Evolutionary conservation across 2,113 vertebrate genomes (phyloP), one percentile per base, ranked within the genome.

Genomic region (Peromyscus polionotus): DNA sequence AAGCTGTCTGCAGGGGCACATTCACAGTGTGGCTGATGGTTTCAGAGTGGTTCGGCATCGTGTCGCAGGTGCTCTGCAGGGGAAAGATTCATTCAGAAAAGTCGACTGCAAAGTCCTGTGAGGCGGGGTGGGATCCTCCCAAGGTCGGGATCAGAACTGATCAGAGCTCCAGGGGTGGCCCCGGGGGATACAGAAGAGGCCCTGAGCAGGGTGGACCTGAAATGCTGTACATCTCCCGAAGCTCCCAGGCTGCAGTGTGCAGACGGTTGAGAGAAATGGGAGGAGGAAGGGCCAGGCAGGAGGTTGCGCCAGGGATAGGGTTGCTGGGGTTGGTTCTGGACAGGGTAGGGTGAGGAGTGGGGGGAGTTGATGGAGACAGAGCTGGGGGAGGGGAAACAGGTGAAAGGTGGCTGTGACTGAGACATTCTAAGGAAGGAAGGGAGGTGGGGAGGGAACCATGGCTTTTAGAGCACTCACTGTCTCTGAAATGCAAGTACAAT

Each of bases 1-100:
- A 98, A 20, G 99, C 99, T 0, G 99, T 99, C 99, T 99, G 99
- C 98, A 99, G 98, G 39, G 99, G 99, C 97, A 99, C 99, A 0
- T 98, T 99, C 99, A 99, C 99, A 90, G 99, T 99, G 99, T 99
- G 99, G 99, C 99, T 99, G 99, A 99, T 99, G 98, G 99, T 99
- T 98, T 99, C 99, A 0, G 99, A 99, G 98, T 99, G 99, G 98
- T 99, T 99, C 68, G 99, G 99, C 98, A 99, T 98, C 1, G 99
- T 99, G 97, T 99, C 99, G 77, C 99, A 99, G 91, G 99, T 99
- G 98, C 99, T 99, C 99, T 99, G 99, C 0, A 28, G 75, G 59
- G 0, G 77, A 70, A 93, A 51, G 96, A 91, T 31, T 85, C n/a
- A n/a, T 45, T 92, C 9, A n/a, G 94, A 61, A 81, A 59, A 92